phyloP scores from a whole-genome alignment of 2,888 invertebrate species.

The Pomacea canaliculata region DNA sequence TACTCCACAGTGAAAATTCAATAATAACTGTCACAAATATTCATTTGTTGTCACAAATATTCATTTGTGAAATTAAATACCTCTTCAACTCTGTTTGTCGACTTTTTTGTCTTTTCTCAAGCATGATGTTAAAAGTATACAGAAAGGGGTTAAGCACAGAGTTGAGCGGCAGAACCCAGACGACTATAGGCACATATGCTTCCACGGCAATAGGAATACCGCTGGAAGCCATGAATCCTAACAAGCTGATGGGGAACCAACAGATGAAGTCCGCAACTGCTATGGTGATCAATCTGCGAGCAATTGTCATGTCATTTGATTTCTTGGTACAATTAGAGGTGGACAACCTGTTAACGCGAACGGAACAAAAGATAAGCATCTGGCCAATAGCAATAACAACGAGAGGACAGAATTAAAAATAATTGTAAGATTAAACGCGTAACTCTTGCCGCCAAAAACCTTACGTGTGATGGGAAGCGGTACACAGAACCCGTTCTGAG shows the following conservation, averaged over 20 bases:
- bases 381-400: neutral
- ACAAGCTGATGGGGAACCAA: neutral
- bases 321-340: neutral
- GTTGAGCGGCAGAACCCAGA: neutral
- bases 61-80: too few relatives aligned
- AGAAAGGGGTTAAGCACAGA: neutral
- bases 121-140: neutral
- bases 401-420: neutral
- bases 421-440: neutral
- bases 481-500: conserved; percentile 23
- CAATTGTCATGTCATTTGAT: neutral
- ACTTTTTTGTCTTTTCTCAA: neutral
- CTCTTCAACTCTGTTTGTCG: neutral
- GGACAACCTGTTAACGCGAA: neutral
- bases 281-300: neutral
- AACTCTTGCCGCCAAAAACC: neutral
- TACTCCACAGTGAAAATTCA: too few relatives aligned
- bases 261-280: neutral
- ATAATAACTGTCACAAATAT: too few relatives aligned
- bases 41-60: too few relatives aligned
- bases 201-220: neutral
- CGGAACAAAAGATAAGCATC: neutral
- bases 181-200: neutral
- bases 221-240: neutral
- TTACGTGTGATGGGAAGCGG: conserved; percentile 16